These are phyloP conservation scores for Teleiodes luculella DNA, from an alignment of 2,888 invertebrate species.

Conservation along the genomic window DNA sequence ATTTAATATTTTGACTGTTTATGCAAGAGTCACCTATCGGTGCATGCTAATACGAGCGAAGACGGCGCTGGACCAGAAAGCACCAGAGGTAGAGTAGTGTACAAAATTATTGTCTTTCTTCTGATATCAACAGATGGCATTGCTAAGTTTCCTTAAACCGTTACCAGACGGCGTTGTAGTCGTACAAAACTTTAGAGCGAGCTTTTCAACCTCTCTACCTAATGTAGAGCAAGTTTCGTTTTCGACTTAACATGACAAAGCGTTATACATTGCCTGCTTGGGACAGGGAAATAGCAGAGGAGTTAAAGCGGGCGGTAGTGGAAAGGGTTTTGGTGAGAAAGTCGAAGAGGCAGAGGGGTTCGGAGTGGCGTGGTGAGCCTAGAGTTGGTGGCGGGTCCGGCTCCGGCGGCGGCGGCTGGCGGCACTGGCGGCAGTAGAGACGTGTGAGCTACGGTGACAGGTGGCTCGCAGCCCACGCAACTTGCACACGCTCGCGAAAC, in stretches of 20 bases:
- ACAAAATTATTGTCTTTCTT: not conserved
- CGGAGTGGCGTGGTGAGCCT: conserved; percentile 39
- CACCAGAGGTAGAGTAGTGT: too few relatives aligned
- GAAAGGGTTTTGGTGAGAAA: not conserved
- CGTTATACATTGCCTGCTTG: conserved; percentile 37
- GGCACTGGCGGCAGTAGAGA: conserved; percentile 64
- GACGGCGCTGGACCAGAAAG: too few relatives aligned
- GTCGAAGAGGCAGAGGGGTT: conserved; percentile 12
- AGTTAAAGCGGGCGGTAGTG: not conserved
- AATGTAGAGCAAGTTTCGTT: conserved; percentile 13
- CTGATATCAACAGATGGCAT: conserved; percentile 39
- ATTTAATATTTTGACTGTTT: too few relatives aligned
- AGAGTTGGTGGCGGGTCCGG: conserved; percentile 56
- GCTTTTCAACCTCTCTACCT: conserved; percentile 34
- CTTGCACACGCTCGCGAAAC: conserved; percentile 65
- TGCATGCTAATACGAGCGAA: too few relatives aligned
- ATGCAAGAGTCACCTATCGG: not conserved
- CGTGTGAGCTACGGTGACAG: conserved; percentile 66
- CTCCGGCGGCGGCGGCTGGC: too few relatives aligned
- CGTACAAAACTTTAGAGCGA: conserved; percentile 22
- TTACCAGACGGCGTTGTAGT: conserved; percentile 33
- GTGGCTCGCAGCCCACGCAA: conserved; percentile 55
- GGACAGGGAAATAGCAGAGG: conserved; percentile 7
- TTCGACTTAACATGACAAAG: not conserved
- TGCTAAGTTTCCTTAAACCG: conserved; percentile 18